A percentile compares a stretch with the other conserved stretches of the same genome.
phyloP scores from a whole-genome alignment of 2,888 invertebrate species.

The Ophioninae sp. region DNA sequence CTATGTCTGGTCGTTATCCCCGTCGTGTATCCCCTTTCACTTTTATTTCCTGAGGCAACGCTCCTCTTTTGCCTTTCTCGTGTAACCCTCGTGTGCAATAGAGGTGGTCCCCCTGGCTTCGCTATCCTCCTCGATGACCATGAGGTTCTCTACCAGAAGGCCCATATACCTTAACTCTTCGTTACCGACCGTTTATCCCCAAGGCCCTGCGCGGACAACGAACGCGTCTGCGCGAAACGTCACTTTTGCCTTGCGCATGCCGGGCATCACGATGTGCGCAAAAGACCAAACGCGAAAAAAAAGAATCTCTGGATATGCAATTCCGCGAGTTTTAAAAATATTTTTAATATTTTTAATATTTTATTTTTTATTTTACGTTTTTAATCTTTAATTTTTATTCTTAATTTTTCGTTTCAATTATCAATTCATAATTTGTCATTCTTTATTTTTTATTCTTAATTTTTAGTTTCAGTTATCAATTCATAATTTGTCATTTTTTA shows the following conservation, averaged over 20 bases:
- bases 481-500: not conserved
- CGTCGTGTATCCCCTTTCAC: slow-evolving; percentile 58
- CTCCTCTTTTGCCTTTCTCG: slow-evolving; percentile 52
- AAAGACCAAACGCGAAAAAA: not conserved
- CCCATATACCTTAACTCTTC: slow-evolving; percentile 40
- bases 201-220: slow-evolving; percentile 33
- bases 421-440: not conserved
- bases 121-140: slow-evolving; percentile 41
- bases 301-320: not conserved
- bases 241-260: not conserved
- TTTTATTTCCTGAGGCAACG: slow-evolving; percentile 57
- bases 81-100: slow-evolving; percentile 41
- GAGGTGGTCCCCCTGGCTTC: slow-evolving; percentile 2
- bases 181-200: slow-evolving; percentile 49
- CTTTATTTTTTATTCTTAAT: not conserved
- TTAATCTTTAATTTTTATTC: not conserved
- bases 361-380: no score
- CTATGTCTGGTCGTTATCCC: slow-evolving; percentile 1
- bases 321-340: not conserved
- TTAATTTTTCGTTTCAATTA: not conserved
- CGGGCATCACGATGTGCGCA: not conserved
- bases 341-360: no score
- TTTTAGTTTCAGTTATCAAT: not conserved
- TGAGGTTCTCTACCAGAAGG: slow-evolving; percentile 42
- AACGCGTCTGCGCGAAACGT: not conserved